Conservation (phyloP, 2,113 vertebrate genomes). For the Seriola rivoliana region DNA sequence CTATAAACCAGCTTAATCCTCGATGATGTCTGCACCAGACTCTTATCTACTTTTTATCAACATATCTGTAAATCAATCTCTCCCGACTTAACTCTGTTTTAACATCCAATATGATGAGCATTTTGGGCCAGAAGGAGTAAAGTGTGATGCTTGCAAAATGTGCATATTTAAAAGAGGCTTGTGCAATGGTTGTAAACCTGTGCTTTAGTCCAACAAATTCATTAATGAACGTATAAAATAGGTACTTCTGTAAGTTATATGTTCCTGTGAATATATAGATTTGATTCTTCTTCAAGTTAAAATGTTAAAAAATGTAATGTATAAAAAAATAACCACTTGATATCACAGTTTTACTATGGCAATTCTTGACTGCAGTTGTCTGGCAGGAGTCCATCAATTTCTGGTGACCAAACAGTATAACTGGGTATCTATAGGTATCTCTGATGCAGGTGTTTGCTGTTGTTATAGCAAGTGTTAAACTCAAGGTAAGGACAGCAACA, state of each 20-base stretch:
- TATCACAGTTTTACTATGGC: background rate
- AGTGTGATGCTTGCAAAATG: background rate
- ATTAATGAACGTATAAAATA: background rate
- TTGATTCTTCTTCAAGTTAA: background rate
- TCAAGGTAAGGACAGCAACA: background rate
- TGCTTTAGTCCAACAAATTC: background rate
- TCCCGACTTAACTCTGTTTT: constrained; percentile 4
- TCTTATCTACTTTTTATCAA: constrained; percentile 35
- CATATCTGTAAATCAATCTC: constrained; percentile 8
- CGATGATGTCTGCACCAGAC: constrained; percentile 6
- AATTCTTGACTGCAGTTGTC: background rate
- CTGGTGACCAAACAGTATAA: background rate
- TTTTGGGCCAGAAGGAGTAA: background rate
- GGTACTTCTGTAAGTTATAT: background rate
- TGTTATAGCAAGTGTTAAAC: background rate
- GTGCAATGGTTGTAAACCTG: background rate
- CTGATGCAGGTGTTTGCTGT: background rate
- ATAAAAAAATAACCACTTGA: background rate
- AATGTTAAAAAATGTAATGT: background rate
- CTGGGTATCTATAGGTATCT: no score
- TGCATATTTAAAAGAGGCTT: background rate
- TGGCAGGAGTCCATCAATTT: background rate
- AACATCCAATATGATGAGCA: background rate
- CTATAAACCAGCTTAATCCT: constrained; percentile 5
- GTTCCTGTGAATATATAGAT: background rate